phyloP scores from a whole-genome alignment of 2,113 vertebrate genomes.

The Siniperca knerii region DNA sequence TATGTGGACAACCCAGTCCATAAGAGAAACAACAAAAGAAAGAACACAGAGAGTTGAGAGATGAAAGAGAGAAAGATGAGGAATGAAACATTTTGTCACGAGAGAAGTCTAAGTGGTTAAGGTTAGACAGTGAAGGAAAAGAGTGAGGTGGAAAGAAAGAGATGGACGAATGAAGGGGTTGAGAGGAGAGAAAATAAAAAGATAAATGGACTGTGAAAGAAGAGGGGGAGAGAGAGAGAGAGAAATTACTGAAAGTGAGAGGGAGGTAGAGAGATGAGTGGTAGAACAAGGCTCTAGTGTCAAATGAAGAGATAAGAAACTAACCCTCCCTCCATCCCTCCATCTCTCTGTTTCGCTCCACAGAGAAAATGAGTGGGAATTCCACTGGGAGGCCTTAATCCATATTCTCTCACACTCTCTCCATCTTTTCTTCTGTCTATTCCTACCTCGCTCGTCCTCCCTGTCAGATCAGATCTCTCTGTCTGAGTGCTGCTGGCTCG shows the following conservation, averaged over 20 bases:
- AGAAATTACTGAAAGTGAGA: conserved; percentile 31
- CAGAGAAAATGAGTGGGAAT: conserved; percentile 68
- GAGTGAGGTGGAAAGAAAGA: neutral
- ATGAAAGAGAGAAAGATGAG: neutral
- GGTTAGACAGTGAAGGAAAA: neutral
- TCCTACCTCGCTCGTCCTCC: conserved; percentile 17
- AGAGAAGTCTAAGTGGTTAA: neutral
- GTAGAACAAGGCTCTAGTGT: conserved; percentile 50
- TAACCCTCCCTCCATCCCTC: conserved; percentile 60
- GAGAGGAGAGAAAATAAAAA: conserved; percentile 28
- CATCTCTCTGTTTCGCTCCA: conserved; percentile 60
- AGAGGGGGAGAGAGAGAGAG: neutral
- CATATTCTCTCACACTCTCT: conserved; percentile 44
- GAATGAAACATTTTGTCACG: neutral
- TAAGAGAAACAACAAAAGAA: neutral
- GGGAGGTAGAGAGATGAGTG: conserved; percentile 14
- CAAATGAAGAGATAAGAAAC: conserved; percentile 74
- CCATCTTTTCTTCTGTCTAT: neutral
- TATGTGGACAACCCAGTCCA: neutral
- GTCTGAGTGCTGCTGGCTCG: conserved; percentile 37
- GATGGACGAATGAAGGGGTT: neutral
- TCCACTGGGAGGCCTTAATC: conserved; percentile 64
- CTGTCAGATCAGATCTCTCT: conserved; percentile 27
- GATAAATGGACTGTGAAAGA: conserved; percentile 33
- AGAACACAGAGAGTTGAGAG: neutral